Base-by-base conservation (phyloP, 1,140 invertebrate species). In the Hypothenemus hampei region DNA sequence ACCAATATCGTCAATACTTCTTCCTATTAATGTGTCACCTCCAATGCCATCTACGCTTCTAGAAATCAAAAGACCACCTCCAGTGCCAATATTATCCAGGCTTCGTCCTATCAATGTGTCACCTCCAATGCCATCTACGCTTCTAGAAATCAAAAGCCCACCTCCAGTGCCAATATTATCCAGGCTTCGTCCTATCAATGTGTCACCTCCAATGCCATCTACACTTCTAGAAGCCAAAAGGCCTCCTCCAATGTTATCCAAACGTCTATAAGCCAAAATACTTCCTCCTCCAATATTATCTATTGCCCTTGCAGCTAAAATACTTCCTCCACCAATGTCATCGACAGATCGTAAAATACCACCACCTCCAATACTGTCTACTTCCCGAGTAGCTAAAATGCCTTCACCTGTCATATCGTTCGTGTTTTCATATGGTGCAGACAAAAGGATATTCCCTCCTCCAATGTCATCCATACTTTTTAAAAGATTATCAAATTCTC, bases 241-340 rank as follows among this genome's bases (percentile, higher is more conserved):
- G 13, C 40, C 43, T 8, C 49, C 56, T 18, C 52, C 58, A 16
- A 61, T 58, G 7, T 19, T 24, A 44, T 63, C 56, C 3, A 61
- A 1, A 29, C 37, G 22, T 37, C 57, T 37, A 8, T 39, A 43
- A 4, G 51, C 24, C 21, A 64, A 36, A 31, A 56, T 29, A 13
- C 31, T 22, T 15, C 48, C 49, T 2, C 58, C 58, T 11, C 61
- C 61, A 23, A 63, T 58, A 16, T 23, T 36, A 24, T 58, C 61
- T 18, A 61, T 1, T 3, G 39, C 51, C 40, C 62, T 29, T 3
- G 24, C 26, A 33, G 48, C 40, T 16, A 62, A 21, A 21, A 40
- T 18, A 13, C 49, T 33, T 35, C 44, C 48, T 8, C 59, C 51
- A 20, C 53, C 53, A 43, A 59, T 50, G 8, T 15, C 13, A 29